Evolutionary conservation across 2,113 vertebrate species (phyloP), one percentile per base, ranked within the genome.

Genomic region (Sturnus vulgaris): DNA sequence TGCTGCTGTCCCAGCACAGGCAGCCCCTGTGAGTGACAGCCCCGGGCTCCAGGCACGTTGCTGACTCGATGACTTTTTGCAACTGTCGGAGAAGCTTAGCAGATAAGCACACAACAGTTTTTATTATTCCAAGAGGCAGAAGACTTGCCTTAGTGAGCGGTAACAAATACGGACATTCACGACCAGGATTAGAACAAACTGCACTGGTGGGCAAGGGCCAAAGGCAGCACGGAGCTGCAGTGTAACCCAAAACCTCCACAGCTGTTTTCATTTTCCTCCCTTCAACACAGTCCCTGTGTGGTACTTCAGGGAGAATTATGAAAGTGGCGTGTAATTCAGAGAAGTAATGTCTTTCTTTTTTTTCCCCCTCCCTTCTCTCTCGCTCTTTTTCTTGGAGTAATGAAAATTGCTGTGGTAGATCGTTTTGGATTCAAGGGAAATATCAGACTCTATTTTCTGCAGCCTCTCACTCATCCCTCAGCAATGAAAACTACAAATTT

Each of bases 221-320:
- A 98, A 97, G 98, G 97, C 97, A 94, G 93, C 95, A 92, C 90
- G 88, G 96, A 95, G 95, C 96, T 92, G 82, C 93, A 97, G 92
- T 96, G 98, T 98, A 98, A 98, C 98, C 97, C 97, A 97, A 98
- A 98, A 98, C 98, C 98, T 97, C 97, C 77, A 97, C 98, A 98
- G 98, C 98, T 98, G 98, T 98, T 98, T 98, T 97, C 98, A 98
- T 98, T 98, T 98, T 98, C 97, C 97, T 94, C 96, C 97, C 97
- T 97, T 97, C 96, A 97, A 97, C 97, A 96, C 97, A 97, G 97
- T 97, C 97, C 96, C 97, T 97, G 97, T 97, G 97, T 98, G 98
- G 98, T 94, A 98, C 97, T 97, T 98, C 97, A 97, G 96, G 95
- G 97, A 97, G 96, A 95, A 97, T 93, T 96, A 97, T 97, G 95